Evolutionary conservation across 2,113 vertebrate genomes (phyloP).

Genomic region (Oryzias curvinotus): DNA sequence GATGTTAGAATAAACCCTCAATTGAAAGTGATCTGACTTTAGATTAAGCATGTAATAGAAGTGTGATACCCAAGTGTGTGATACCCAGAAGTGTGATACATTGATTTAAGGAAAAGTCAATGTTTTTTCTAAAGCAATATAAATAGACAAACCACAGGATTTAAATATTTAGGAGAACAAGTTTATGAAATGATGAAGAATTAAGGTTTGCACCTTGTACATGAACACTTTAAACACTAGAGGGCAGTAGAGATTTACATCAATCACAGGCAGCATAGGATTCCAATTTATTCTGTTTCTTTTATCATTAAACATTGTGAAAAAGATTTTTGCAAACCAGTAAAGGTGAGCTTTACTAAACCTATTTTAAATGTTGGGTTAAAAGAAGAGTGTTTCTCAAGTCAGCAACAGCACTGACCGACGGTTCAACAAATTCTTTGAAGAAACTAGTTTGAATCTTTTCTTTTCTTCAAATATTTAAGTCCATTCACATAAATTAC

Average conservation of each 20-base stretch:
- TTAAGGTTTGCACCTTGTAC: slow-evolving; percentile 28
- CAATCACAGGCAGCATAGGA: slow-evolving; percentile 23
- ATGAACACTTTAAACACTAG: slow-evolving; percentile 60
- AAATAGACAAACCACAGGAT: no score
- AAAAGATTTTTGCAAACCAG: no score
- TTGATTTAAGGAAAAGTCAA: background rate
- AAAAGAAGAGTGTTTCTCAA: slow-evolving; percentile 2
- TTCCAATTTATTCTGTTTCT: no score
- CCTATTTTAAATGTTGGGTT: no score
- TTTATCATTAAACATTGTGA: no score
- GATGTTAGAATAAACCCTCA: no score
- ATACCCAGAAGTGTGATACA: background rate
- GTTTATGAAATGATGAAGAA: background rate
- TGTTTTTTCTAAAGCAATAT: no score
- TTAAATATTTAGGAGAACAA: background rate
- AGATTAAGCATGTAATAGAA: background rate
- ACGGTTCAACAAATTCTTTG: slow-evolving; percentile 8
- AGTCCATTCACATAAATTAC: slow-evolving; percentile 32
- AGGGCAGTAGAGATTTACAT: slow-evolving; percentile 60
- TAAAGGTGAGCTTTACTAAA: no score
- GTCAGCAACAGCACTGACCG: slow-evolving; percentile 8
- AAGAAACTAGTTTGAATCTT: slow-evolving; percentile 14
- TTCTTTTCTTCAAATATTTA: slow-evolving; percentile 16
- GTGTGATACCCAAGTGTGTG: background rate
- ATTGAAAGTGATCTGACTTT: background rate